phyloP scores from a whole-genome alignment of 2,888 invertebrate species.

The Minunthozetes semirufus region DNA sequence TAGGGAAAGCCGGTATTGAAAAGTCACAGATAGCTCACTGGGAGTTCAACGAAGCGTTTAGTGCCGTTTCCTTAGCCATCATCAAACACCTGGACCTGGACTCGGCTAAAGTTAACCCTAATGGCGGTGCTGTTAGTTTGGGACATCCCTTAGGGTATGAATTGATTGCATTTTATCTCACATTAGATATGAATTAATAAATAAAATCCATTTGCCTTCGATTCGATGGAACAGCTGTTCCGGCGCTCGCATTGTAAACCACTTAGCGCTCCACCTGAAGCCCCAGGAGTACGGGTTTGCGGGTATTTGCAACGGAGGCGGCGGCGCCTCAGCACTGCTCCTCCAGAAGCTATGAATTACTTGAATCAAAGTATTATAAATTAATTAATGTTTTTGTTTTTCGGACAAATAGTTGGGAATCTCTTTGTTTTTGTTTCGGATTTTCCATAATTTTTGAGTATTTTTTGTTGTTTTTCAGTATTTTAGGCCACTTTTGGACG shows the following conservation, averaged over 20 bases:
- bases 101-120: conserved; percentile 77
- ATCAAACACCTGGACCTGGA: conserved; percentile 81
- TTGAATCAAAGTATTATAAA: too few relatives aligned
- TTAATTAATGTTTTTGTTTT: too few relatives aligned
- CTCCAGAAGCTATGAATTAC: conserved; percentile 56
- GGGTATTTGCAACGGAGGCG: conserved; percentile 97
- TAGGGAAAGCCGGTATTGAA: too few relatives aligned
- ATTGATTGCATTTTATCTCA: too few relatives aligned
- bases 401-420: too few relatives aligned
- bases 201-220: too few relatives aligned
- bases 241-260: conserved; percentile 84
- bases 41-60: conserved; percentile 83
- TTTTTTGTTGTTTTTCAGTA: too few relatives aligned
- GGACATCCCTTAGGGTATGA: conserved; percentile 53
- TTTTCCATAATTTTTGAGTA: too few relatives aligned
- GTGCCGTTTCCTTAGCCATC: conserved; percentile 85
- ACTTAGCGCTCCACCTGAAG: conserved; percentile 80
- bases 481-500: too few relatives aligned
- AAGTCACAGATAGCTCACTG: too few relatives aligned
- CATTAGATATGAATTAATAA: too few relatives aligned
- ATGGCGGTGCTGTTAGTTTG: conserved; percentile 92
- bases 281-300: conserved; percentile 89
- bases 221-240: conserved; percentile 52
- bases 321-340: conserved; percentile 94
- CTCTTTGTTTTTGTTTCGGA: too few relatives aligned